Percentiles rank a stretch among this genome's conserved stretches.
Evolutionary conservation across 2,797 vertebrate genomes (phyloP).

Genomic region (Coilia nasus): DNA sequence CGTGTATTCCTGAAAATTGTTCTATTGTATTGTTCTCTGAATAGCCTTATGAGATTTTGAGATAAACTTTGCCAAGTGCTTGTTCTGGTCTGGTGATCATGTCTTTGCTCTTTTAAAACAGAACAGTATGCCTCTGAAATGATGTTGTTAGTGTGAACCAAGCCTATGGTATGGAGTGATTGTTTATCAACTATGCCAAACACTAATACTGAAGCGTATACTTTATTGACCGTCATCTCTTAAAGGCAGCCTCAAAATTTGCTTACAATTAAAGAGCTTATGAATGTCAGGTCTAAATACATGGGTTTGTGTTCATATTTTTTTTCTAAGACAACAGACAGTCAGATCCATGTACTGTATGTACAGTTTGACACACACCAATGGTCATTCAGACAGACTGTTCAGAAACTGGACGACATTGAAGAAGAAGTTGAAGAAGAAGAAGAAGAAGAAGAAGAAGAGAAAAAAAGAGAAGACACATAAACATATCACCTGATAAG

Average conservation of each 20-base stretch:
- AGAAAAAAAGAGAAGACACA: slow-evolving; percentile 44
- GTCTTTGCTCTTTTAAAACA: neutral
- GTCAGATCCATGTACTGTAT: slow-evolving; percentile 48
- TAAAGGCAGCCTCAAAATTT: slow-evolving; percentile 23
- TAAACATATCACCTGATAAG: slow-evolving; percentile 42
- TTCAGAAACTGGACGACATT: slow-evolving; percentile 45
- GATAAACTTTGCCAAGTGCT: neutral
- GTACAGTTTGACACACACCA: slow-evolving; percentile 50
- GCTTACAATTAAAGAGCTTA: slow-evolving; percentile 16
- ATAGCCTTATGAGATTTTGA: neutral
- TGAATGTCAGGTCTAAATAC: slow-evolving; percentile 17
- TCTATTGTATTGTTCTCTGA: neutral
- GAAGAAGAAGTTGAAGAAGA: slow-evolving; percentile 28
- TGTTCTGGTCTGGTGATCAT: neutral
- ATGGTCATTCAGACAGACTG: slow-evolving; percentile 48
- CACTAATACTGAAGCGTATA: neutral
- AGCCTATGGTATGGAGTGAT: slow-evolving; percentile 14
- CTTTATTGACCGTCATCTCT: neutral
- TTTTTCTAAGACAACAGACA: slow-evolving; percentile 5
- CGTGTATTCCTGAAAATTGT: neutral
- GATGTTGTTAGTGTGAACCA: slow-evolving; percentile 15
- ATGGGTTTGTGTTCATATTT: slow-evolving; percentile 11
- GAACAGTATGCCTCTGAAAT: slow-evolving; percentile 8
- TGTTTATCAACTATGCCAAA: slow-evolving; percentile 7
- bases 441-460: neutral